Conservation (phyloP, 2,797 vertebrate species). For the Melanotaenia maccullochi region DNA sequence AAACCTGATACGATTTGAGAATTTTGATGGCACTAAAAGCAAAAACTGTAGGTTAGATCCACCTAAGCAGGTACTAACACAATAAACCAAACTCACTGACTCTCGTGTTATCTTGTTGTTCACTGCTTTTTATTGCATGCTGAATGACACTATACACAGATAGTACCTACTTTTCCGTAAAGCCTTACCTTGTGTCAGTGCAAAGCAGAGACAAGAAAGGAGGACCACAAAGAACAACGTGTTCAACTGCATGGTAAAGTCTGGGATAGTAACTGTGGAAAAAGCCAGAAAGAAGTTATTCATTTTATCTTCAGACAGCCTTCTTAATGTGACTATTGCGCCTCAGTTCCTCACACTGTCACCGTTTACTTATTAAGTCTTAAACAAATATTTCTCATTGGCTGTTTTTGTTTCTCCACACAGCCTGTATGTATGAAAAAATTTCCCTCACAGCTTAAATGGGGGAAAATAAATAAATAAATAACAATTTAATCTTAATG, state of each 20-base stretch:
- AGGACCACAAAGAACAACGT: slow-evolving; percentile 63
- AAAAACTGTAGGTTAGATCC: background rate
- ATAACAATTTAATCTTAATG: too few relatives aligned
- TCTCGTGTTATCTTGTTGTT: slow-evolving; percentile 28
- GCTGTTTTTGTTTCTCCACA: background rate
- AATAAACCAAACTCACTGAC: slow-evolving; percentile 23
- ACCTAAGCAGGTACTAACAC: background rate
- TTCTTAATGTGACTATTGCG: slow-evolving; percentile 40
- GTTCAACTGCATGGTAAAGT: slow-evolving; percentile 72
- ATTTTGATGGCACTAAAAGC: background rate
- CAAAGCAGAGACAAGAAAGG: slow-evolving; percentile 62
- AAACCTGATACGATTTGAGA: background rate
- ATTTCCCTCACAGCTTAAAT: background rate
- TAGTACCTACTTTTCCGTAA: background rate
- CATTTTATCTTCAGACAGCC: slow-evolving; percentile 17
- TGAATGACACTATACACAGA: background rate
- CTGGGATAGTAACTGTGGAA: slow-evolving; percentile 41
- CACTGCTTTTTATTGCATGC: slow-evolving; percentile 4
- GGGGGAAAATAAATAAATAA: background rate
- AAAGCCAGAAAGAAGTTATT: background rate
- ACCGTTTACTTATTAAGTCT: slow-evolving; percentile 8
- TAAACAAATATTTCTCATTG: slow-evolving; percentile 29
- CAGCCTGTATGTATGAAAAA: background rate
- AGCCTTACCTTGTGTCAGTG: slow-evolving; percentile 77
- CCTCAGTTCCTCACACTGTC: slow-evolving; percentile 2